Conservation (phyloP, 2,888 invertebrate genomes). For the Calameuta pallipes region DNA sequence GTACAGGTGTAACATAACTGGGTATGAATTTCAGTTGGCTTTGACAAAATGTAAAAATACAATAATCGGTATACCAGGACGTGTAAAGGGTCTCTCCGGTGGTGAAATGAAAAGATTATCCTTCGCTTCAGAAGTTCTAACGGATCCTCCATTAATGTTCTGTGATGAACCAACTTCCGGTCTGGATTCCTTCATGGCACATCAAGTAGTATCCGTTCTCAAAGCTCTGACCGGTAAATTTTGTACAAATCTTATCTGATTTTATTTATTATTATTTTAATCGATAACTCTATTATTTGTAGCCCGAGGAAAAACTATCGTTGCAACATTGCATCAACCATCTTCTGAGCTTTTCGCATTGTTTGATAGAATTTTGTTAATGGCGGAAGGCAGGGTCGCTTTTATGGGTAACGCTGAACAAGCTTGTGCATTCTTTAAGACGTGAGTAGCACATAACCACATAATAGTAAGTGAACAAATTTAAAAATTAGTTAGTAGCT, state of each 20-base stretch:
- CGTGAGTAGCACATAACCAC: slow-evolving; percentile 69
- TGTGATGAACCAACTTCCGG: slow-evolving; percentile 99
- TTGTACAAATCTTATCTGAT: neutral
- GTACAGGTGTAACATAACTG: neutral
- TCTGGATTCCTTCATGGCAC: slow-evolving; percentile 96
- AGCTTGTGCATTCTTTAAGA: slow-evolving; percentile 82
- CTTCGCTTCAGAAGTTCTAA: slow-evolving; percentile 96
- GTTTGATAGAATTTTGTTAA: slow-evolving; percentile 88
- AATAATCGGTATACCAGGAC: slow-evolving; percentile 88
- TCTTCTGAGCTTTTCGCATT: slow-evolving; percentile 90
- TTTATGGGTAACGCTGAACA: slow-evolving; percentile 85
- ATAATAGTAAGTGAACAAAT: neutral
- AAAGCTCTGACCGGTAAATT: slow-evolving; percentile 72
- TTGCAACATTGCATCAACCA: slow-evolving; percentile 96
- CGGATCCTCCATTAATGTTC: slow-evolving; percentile 94
- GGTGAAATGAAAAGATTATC: slow-evolving; percentile 96
- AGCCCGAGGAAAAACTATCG: slow-evolving; percentile 86
- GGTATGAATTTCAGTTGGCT: slow-evolving; percentile 73
- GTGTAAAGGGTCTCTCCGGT: slow-evolving; percentile 92
- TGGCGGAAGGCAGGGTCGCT: slow-evolving; percentile 93
- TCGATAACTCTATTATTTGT: slow-evolving; percentile 12
- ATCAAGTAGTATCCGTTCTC: slow-evolving; percentile 81
- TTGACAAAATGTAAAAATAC: slow-evolving; percentile 91
- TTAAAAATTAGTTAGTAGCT: neutral
- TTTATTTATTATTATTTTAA: neutral